Evolutionary conservation across 1,140 invertebrate species (phyloP), one percentile per base, ranked within the genome.

Genomic region (Acromyrmex charruanus): DNA sequence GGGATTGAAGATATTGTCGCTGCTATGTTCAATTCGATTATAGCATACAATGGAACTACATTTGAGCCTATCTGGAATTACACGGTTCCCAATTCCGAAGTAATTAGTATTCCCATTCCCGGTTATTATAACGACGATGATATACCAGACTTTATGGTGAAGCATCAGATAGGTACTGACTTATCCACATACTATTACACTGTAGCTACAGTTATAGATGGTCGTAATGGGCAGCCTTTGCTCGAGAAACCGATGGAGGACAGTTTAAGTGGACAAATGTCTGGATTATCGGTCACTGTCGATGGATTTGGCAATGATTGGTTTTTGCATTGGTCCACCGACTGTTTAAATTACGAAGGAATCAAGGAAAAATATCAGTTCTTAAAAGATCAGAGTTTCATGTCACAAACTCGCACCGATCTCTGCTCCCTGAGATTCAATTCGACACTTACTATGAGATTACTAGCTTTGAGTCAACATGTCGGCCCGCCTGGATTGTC

Each of bases 61-160:
- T 97, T 96, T 87, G 90, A 95, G 66, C 95, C 96, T 86, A 92
- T 98, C 9, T 98, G 98, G 98, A 97, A 97, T 91, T 97, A 96
- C 86, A 96, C 96, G 0, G 95, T 98, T 85, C 96, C 96, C 6
- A 95, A 96, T 86, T 96, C 96, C 25, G 96, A 97, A 93, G 95
- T 96, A 28, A 96, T 96, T 88, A 98, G 97, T 91, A 97, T 97
- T 87, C 98, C 98, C 51, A 97, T 97, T 35, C 97, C 97, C 25
- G 98, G 97, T 7, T 98, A 97, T 93, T 98, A 98, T 88, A 98
- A 98, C 93, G 96, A 97, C 87, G 98, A 98, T 93, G 95, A 97
- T 84, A 94, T 97, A n/a, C 98, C 98, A 0, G 98, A 98, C 92
- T 98, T 98, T 89, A 96, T 98, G 94, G 96, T 98, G 0, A 97